Percentiles rank a stretch among this genome's conserved stretches.
phyloP scores from a whole-genome alignment of 2,797 vertebrate species.

The Anguilla obscura region DNA sequence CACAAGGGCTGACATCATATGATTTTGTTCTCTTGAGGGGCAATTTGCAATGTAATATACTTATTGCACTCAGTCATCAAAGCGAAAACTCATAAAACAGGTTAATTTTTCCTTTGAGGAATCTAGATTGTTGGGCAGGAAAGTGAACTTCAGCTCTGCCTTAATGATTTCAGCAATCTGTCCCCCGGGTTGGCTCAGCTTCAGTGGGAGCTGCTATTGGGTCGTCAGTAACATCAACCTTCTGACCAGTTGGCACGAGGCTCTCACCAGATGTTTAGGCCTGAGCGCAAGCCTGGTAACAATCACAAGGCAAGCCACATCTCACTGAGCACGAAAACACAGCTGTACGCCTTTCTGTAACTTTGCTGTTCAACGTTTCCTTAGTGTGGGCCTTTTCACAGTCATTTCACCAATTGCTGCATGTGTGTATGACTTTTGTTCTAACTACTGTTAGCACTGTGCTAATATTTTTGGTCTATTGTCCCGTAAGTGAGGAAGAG shows the following conservation, averaged over 20 bases:
- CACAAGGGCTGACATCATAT: neutral
- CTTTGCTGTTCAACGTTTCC: neutral
- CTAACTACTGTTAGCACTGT: neutral
- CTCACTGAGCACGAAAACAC: neutral
- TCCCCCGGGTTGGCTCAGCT: slow-evolving; percentile 72
- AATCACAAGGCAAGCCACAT: slow-evolving; percentile 66
- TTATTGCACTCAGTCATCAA: neutral
- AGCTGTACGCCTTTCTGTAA: neutral
- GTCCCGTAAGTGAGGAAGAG: slow-evolving; percentile 66
- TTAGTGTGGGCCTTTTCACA: neutral
- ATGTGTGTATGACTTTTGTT: neutral
- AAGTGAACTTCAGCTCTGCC: neutral
- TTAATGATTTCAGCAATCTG: slow-evolving; percentile 67
- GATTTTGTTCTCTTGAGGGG: neutral
- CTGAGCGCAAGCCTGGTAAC: slow-evolving; percentile 65
- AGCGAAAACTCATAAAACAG: neutral
- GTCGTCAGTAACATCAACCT: slow-evolving; percentile 69
- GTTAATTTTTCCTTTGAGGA: slow-evolving; percentile 8
- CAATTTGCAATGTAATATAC: neutral
- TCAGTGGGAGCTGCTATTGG: slow-evolving; percentile 74
- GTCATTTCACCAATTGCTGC: neutral
- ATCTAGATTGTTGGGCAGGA: neutral
- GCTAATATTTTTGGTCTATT: neutral
- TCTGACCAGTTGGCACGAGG: slow-evolving; percentile 74
- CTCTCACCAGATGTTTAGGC: slow-evolving; percentile 58